A percentile compares a stretch with the other conserved stretches of the same genome.
These are phyloP conservation scores for Rhagophthalmus giganteus DNA, from an alignment of 2,888 invertebrate species.

Conservation along the genomic window DNA sequence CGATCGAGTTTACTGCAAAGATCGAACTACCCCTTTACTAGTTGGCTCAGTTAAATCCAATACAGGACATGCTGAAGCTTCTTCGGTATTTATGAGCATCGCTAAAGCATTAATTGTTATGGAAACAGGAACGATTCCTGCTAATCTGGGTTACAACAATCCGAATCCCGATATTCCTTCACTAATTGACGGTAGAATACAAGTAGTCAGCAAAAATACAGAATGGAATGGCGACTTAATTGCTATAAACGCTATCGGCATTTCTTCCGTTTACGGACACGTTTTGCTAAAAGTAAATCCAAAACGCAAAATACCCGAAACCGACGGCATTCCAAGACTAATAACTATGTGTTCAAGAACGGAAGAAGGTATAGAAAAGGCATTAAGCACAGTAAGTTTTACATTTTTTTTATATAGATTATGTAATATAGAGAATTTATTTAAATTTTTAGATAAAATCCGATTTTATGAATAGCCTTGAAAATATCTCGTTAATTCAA, in stretches of 20 bases:
- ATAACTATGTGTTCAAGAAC: conserved; percentile 84
- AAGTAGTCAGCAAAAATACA: conserved; percentile 79
- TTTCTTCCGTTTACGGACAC: conserved; percentile 94
- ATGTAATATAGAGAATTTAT: too few species aligned
- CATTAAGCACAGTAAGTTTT: conserved; percentile 61
- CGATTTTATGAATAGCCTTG: conserved; percentile 56
- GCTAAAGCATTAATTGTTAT: conserved; percentile 90
- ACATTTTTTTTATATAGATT: too few species aligned
- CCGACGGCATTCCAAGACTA: conserved; percentile 65
- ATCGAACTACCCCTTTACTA: conserved; percentile 74
- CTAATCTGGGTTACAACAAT: conserved; percentile 82
- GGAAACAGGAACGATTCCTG: conserved; percentile 86
- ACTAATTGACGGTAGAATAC: conserved; percentile 73
- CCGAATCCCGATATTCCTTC: conserved; percentile 91
- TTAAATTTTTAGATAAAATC: conserved; percentile 60
- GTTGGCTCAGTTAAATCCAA: conserved; percentile 97
- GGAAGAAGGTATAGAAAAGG: conserved; percentile 69
- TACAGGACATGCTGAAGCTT: conserved; percentile 96
- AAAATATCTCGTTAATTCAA: conserved; percentile 58
- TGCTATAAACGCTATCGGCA: conserved; percentile 96
- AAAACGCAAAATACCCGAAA: conserved; percentile 61
- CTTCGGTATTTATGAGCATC: conserved; percentile 83
- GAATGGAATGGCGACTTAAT: conserved; percentile 86
- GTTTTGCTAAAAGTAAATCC: conserved; percentile 79
- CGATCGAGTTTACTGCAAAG: conserved; percentile 84